Conservation (phyloP, 2,888 invertebrate genomes). For the Bruchidius siliquastri region DNA sequence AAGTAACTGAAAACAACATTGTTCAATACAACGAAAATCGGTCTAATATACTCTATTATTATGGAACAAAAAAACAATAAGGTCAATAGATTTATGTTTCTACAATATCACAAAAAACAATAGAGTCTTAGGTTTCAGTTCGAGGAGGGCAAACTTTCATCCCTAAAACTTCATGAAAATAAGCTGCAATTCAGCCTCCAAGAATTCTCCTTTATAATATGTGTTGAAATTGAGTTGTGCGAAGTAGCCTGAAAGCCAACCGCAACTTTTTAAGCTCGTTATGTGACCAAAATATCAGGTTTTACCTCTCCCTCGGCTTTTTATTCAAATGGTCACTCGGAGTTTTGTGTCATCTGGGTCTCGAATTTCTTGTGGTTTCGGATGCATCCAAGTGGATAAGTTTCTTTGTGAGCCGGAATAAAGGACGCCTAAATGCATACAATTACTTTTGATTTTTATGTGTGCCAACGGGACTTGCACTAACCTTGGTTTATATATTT, state of each 20-base stretch:
- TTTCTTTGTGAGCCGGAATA: conserved; percentile 36
- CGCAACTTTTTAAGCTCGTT: not conserved
- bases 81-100: no score
- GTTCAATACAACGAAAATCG: no score
- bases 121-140: no score
- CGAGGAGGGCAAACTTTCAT: not conserved
- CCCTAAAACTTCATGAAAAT: not conserved
- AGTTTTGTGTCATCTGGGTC: conserved; percentile 34
- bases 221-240: not conserved
- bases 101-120: no score
- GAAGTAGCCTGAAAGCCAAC: not conserved
- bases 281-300: not conserved
- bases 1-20: no score
- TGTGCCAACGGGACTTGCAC: conserved; percentile 24
- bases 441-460: conserved; percentile 40
- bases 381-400: conserved; percentile 41
- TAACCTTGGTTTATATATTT: not conserved
- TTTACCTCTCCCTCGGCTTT: not conserved
- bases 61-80: no score
- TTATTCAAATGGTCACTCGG: conserved; percentile 4
- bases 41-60: no score
- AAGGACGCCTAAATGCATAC: conserved; percentile 38
- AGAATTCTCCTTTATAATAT: not conserved
- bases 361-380: conserved; percentile 42
- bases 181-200: not conserved